A percentile compares a stretch with the other conserved stretches of the same genome.
Evolutionary conservation across 2,888 invertebrate genomes (phyloP).

Genomic region (Hyppa rectilinea): DNA sequence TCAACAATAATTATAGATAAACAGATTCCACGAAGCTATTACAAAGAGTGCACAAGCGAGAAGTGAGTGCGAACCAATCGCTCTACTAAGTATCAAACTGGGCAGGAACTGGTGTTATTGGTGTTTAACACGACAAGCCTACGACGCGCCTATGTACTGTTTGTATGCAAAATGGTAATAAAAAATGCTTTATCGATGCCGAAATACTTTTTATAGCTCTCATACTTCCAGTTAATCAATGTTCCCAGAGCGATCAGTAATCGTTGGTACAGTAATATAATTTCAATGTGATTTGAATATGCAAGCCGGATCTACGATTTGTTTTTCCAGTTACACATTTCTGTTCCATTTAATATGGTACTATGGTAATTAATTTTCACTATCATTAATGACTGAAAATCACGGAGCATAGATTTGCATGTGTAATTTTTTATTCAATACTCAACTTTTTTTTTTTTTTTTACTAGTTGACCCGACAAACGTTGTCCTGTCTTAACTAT

Average conservation of each 20-base stretch:
- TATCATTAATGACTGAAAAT: constrained; percentile 1
- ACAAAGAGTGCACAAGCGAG: constrained; percentile 65
- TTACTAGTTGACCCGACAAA: too few relatives aligned
- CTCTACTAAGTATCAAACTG: constrained; percentile 69
- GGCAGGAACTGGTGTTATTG: constrained; percentile 61
- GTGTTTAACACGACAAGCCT: constrained; percentile 57
- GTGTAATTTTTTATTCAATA: not conserved
- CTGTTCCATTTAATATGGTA: not conserved
- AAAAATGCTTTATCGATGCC: not conserved
- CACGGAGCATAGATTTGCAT: not conserved
- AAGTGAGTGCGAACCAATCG: constrained; percentile 70
- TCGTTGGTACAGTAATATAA: not conserved
- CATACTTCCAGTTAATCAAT: not conserved
- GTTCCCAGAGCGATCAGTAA: not conserved
- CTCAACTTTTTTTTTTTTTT: not conserved
- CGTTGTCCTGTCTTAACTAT: too few relatives aligned
- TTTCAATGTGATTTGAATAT: constrained; percentile 35
- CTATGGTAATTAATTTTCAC: not conserved
- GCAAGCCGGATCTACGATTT: too few relatives aligned
- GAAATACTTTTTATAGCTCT: not conserved
- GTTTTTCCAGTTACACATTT: not conserved
- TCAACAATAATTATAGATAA: constrained; percentile 54
- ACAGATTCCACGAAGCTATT: constrained; percentile 60
- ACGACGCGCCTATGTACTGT: constrained; percentile 37
- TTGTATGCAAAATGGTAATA: constrained; percentile 44